These are phyloP conservation scores for Drosophila demipolita DNA, from an alignment of 2,888 invertebrate genomes.

Conservation along the genomic window DNA sequence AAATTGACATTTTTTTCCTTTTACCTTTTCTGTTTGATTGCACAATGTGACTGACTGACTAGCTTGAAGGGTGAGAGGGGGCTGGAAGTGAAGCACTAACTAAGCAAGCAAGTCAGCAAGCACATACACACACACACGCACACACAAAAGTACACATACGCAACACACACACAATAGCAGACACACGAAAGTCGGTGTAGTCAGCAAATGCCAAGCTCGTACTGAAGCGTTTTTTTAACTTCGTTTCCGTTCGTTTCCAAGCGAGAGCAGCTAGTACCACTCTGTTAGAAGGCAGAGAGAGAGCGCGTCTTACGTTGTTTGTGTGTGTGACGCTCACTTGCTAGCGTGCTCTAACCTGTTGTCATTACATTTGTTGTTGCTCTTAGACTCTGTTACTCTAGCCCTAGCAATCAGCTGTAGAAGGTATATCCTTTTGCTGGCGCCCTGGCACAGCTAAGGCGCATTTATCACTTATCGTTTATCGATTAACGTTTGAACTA, in stretches of 20 bases:
- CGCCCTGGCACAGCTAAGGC: slow-evolving; percentile 25
- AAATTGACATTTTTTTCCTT: slow-evolving; percentile 25
- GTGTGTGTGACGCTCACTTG: slow-evolving; percentile 19
- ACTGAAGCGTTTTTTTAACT: slow-evolving; percentile 75
- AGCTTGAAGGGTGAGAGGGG: not conserved
- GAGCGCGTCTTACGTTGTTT: not conserved
- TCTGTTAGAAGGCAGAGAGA: slow-evolving; percentile 2
- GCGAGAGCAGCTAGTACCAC: slow-evolving; percentile 19
- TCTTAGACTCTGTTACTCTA: slow-evolving; percentile 33
- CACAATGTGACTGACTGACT: slow-evolving; percentile 37
- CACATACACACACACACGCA: slow-evolving; percentile 25
- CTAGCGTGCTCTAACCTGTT: slow-evolving; percentile 19
- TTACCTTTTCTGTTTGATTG: slow-evolving; percentile 30
- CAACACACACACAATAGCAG: slow-evolving; percentile 22
- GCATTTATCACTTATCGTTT: slow-evolving; percentile 35
- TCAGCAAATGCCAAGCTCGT: slow-evolving; percentile 80
- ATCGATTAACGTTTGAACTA: slow-evolving; percentile 39
- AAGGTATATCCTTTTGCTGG: slow-evolving; percentile 47
- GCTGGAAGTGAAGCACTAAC: slow-evolving; percentile 41
- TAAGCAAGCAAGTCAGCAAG: slow-evolving; percentile 18
- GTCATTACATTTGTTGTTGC: slow-evolving; percentile 36
- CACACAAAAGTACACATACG: not conserved
- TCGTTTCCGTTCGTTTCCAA: slow-evolving; percentile 73
- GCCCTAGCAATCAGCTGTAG: slow-evolving; percentile 41
- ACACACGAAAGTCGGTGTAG: slow-evolving; percentile 55